Evolutionary conservation across 2,113 vertebrate genomes (phyloP), one percentile per base, ranked within the genome.

Genomic region (Xiphophorus maculatus): DNA sequence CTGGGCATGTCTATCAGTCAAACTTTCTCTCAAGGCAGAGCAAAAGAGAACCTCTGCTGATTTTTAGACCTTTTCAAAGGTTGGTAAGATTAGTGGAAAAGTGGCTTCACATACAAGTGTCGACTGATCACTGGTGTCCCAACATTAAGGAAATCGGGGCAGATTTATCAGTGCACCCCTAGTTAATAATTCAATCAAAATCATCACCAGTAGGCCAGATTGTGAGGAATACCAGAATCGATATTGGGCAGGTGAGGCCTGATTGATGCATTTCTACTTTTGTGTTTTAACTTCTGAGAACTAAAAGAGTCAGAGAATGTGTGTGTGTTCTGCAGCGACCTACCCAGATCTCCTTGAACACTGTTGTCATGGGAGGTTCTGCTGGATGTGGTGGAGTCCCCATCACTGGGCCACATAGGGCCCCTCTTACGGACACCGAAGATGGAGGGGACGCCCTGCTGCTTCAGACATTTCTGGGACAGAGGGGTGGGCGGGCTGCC

Each of bases 401-500:
- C 95, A 10, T 98, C 97, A 1, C 96, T 93, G 93, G 96, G 95
- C 97, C 98, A 98, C 82, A 96, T 95, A 89, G 96, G 96, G 29
- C 96, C 96, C 0, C 94, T 94, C 90, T 96, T 97, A 1, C 96
- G 93, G 3, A 95, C 94, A 0, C 96, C 96, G 12, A 96, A 93
- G 51, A 96, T 94, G 73, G 96, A 94, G 30, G 96, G 94, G 2
- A 94, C 87, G 27, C 95, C 95, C 84, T 95, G 95, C 88, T 96
- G 96, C 71, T 96, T 92, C 85, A 95, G 96, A 27, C 95, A 91
- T 64, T 96, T 97, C 27, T 96, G 97, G 15, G 96, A 95, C 93
- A 98, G 96, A 0, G 97, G 97, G 0, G 97, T 98, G 0, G 98
- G 98, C 0, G 97, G 98, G 72, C 97, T 98, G 92, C 97, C 96